Percentiles rank a stretch among this genome's conserved stretches.
phyloP scores from a whole-genome alignment of 2,113 vertebrate genomes.

The Loxodonta africana region DNA sequence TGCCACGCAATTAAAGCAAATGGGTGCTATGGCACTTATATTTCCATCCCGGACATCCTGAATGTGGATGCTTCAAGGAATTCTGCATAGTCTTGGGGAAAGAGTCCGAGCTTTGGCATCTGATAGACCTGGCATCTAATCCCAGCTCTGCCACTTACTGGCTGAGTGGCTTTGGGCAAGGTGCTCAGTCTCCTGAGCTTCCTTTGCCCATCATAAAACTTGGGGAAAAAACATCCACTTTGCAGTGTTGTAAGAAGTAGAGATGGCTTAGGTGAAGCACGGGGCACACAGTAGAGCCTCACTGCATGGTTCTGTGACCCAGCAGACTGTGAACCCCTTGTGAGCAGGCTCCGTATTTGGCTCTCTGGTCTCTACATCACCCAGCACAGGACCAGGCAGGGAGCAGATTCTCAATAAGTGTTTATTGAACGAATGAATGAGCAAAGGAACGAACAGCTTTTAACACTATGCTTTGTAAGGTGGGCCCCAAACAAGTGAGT shows the following conservation, averaged over 20 bases:
- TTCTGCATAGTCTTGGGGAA: not conserved
- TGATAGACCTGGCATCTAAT: not conserved
- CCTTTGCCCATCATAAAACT: not conserved
- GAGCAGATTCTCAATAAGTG: not conserved
- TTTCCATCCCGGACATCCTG: not conserved
- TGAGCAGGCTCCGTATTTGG: not conserved
- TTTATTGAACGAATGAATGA: not conserved
- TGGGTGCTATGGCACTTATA: not conserved
- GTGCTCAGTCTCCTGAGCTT: not conserved
- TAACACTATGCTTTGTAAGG: not conserved
- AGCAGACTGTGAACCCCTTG: not conserved
- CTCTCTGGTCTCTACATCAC: not conserved
- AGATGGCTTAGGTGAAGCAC: not conserved
- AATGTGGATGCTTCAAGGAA: not conserved
- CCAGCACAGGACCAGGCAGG: not conserved
- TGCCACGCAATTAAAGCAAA: not conserved
- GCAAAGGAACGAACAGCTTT: not conserved
- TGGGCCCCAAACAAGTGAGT: not conserved
- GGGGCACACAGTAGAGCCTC: not conserved
- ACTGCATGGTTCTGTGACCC: not conserved
- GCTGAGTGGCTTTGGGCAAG: not conserved
- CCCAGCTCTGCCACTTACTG: not conserved
- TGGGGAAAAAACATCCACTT: not conserved
- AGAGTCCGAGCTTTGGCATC: not conserved
- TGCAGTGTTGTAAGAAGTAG: not conserved